Evolutionary conservation across 2,888 invertebrate species (phyloP), one percentile per base, ranked within the genome.

Genomic region (Actias luna): DNA sequence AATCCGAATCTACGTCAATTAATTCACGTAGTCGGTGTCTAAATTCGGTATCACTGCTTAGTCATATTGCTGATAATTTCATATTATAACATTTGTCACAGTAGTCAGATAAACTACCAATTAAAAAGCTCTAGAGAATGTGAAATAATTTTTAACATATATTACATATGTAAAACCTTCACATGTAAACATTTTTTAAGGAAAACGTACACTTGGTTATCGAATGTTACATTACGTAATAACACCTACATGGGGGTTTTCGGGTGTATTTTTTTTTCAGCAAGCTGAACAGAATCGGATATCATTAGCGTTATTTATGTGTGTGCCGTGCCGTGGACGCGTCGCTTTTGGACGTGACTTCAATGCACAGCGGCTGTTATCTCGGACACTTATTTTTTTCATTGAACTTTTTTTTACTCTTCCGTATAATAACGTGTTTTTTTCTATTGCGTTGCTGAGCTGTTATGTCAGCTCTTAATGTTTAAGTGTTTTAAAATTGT

Each of bases 281-380:
- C 61, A 61, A 75, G 72, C 74, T 69, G 82, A 80, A 81, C 83
- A 83, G 85, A 86, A 85, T 85, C 85, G 85, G 85, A 84, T 85
- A 87, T 90, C 90, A 88, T 90, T 89, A 90, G 85, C 74, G 85
- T 86, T 89, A 89, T 90, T 89, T 89, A 90, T 87, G 87, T 83
- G 83, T 75, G 74, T 77, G 74, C 77, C 86, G 87, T 86, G 87
- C 75, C 78, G 79, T 72, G 85, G 84, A 82, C 85, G 79, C 73
- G 72, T 77, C 67, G 69, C 61, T 64, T 65, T 25, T 66, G 76
- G 62, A 84, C 85, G 85, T 85, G 85, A 85, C 82, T 84, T 75
- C 77, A 82, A 84, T 84, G 72, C 79, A 70, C 75, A 81, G 76
- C 73, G 72, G 68, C 69, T 71, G 76, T 74, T 78, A 80, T 77